Percentiles rank a stretch among this genome's conserved stretches.
These are phyloP conservation scores for Hyles vespertilio DNA, from an alignment of 1,140 invertebrate genomes.

Conservation along the genomic window DNA sequence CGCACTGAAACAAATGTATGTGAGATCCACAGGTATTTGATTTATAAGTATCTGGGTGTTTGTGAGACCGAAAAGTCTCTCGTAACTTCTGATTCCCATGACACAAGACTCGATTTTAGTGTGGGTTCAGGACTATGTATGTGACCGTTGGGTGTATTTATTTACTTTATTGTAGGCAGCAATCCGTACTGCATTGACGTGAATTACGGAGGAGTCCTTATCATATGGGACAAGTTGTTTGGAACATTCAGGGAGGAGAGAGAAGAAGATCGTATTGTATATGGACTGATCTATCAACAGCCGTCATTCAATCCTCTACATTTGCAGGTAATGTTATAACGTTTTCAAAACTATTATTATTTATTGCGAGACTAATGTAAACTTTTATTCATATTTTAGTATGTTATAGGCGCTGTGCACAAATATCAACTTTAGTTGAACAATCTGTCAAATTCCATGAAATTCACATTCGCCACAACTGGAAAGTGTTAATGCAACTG, in stretches of 20 bases:
- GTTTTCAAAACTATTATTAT: neutral
- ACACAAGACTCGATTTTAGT: neutral
- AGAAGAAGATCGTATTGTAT: slow-evolving; percentile 83
- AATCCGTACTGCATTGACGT: slow-evolving; percentile 92
- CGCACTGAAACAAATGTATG: too few relatives aligned
- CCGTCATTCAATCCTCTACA: slow-evolving; percentile 87
- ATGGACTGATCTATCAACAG: slow-evolving; percentile 88
- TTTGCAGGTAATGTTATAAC: slow-evolving; percentile 81
- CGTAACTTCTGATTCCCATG: too few relatives aligned
- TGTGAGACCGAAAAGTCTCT: too few relatives aligned
- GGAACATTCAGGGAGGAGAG: slow-evolving; percentile 87
- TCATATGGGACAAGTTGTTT: slow-evolving; percentile 92
- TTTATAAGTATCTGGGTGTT: too few relatives aligned
- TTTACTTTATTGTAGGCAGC: slow-evolving; percentile 75
- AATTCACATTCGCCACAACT: too few relatives aligned
- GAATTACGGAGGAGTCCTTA: slow-evolving; percentile 91
- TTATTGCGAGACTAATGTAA: too few relatives aligned
- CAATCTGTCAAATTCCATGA: too few relatives aligned
- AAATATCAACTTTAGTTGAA: too few relatives aligned
- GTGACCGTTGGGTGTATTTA: neutral
- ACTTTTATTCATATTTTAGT: too few relatives aligned
- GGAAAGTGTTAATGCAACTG: too few relatives aligned
- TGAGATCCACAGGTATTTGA: too few relatives aligned
- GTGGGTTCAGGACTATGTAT: neutral
- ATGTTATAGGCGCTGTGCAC: too few relatives aligned